These are phyloP conservation scores for Stenoptilia bipunctidactyla DNA, from an alignment of 2,888 invertebrate genomes.

Conservation along the genomic window DNA sequence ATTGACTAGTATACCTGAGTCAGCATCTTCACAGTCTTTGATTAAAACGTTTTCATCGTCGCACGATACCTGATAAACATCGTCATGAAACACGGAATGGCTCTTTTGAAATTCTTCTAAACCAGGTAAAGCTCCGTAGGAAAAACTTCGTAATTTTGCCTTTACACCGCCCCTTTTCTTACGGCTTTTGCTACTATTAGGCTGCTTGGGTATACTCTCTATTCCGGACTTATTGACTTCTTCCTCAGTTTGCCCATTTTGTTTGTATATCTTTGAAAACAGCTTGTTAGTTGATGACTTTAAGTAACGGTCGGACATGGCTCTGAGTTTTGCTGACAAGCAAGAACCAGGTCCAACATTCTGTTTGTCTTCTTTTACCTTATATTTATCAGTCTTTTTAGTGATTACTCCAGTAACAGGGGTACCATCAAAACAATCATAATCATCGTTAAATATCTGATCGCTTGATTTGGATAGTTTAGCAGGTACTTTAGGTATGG, in stretches of 20 bases:
- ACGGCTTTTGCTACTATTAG: constrained; percentile 39
- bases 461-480: constrained; percentile 66
- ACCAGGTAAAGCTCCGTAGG: constrained; percentile 80
- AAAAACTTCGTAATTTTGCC: constrained; percentile 77
- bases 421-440: constrained; percentile 41
- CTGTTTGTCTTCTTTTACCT: constrained; percentile 54
- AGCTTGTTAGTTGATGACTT: constrained; percentile 78
- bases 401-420: constrained; percentile 36
- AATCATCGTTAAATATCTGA: constrained; percentile 66
- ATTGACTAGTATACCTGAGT: constrained; percentile 81
- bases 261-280: constrained; percentile 76
- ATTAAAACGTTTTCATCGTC: constrained; percentile 68
- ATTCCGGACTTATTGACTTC: constrained; percentile 22
- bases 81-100: constrained; percentile 74
- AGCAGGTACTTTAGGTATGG: constrained; percentile 50
- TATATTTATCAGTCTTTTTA: constrained; percentile 64
- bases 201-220: constrained; percentile 39
- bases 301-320: constrained; percentile 80
- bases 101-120: constrained; percentile 77
- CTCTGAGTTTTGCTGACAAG: constrained; percentile 77
- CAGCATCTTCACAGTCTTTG: constrained; percentile 78
- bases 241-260: constrained; percentile 44
- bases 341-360: constrained; percentile 71
- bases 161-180: constrained; percentile 55
- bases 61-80: constrained; percentile 58